Conservation (phyloP, 1,140 invertebrate genomes). For the Dufourea novaeangliae region DNA sequence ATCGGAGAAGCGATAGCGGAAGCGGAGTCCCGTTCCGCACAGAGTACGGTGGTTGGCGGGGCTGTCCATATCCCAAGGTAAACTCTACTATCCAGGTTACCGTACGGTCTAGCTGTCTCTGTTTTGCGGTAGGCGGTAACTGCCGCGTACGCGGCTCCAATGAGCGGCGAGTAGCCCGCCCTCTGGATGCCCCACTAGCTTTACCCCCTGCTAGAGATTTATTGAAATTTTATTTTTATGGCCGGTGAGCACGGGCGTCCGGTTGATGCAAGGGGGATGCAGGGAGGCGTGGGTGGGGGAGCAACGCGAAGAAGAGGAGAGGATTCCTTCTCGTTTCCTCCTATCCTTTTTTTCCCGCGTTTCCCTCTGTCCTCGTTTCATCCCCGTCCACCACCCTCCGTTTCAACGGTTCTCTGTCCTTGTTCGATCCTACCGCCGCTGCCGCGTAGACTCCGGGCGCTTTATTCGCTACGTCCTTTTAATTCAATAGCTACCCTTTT, state of each 20-base stretch:
- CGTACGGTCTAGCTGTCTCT: slow-evolving; percentile 68
- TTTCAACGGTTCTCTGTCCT: not conserved
- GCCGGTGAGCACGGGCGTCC: slow-evolving; percentile 73
- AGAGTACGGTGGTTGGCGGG: slow-evolving; percentile 58
- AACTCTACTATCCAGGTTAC: slow-evolving; percentile 68
- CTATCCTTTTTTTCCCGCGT: slow-evolving; percentile 40
- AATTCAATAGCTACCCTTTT: slow-evolving; percentile 77
- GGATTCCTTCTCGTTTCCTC: slow-evolving; percentile 64
- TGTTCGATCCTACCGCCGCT: not conserved
- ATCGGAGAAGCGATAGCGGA: slow-evolving; percentile 36
- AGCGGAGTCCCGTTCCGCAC: slow-evolving; percentile 37
- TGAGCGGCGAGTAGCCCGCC: slow-evolving; percentile 74
- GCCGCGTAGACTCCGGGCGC: slow-evolving; percentile 35
- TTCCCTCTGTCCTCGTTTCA: slow-evolving; percentile 30
- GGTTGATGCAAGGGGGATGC: slow-evolving; percentile 51
- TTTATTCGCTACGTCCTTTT: slow-evolving; percentile 73
- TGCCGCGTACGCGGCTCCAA: slow-evolving; percentile 70
- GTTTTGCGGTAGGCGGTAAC: slow-evolving; percentile 77
- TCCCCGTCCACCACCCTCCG: not conserved
- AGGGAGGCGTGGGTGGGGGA: slow-evolving; percentile 52
- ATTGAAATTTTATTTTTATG: slow-evolving; percentile 83
- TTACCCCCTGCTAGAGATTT: slow-evolving; percentile 77
- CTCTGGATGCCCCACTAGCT: slow-evolving; percentile 75
- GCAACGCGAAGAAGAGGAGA: slow-evolving; percentile 62
- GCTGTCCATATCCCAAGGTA: slow-evolving; percentile 67